Conservation (phyloP, 1,140 invertebrate genomes). For the Lordiphosa collinella region DNA sequence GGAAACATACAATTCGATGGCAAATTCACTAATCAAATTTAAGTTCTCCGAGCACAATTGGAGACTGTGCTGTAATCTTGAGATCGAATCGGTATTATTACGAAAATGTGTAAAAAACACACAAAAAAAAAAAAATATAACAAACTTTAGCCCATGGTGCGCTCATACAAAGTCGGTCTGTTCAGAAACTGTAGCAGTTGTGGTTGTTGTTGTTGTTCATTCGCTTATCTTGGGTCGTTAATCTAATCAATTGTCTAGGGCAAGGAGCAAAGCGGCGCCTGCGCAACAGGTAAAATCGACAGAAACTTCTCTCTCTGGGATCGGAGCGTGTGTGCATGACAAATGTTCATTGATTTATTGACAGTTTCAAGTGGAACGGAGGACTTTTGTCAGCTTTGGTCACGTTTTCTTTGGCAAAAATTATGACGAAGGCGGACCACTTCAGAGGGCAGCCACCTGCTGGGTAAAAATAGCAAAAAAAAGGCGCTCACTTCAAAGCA, state of each 20-base stretch:
- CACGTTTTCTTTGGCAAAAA: slow-evolving; percentile 37
- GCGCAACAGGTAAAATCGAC: slow-evolving; percentile 47
- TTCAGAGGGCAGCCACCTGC: slow-evolving; percentile 58
- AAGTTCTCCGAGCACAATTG: too few species aligned
- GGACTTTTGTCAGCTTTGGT: slow-evolving; percentile 33
- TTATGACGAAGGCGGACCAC: slow-evolving; percentile 27
- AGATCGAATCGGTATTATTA: too few species aligned
- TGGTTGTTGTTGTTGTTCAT: slow-evolving; percentile 7
- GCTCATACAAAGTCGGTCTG: neutral
- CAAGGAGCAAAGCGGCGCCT: slow-evolving; percentile 36
- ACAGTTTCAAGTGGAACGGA: slow-evolving; percentile 35
- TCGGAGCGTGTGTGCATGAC: slow-evolving; percentile 50
- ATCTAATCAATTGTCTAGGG: slow-evolving; percentile 42
- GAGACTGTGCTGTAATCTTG: too few species aligned
- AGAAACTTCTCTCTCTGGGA: neutral
- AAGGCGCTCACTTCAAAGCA: slow-evolving; percentile 32
- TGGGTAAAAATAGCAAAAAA: slow-evolving; percentile 57
- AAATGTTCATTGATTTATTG: slow-evolving; percentile 64
- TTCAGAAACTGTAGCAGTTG: slow-evolving; percentile 39
- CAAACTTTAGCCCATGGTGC: too few species aligned
- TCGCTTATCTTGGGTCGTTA: slow-evolving; percentile 48
- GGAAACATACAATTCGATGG: too few species aligned
- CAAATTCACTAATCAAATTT: too few species aligned
- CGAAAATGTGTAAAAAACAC: too few species aligned
- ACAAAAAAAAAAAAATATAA: too few species aligned